phyloP scores from a whole-genome alignment of 2,113 vertebrate genomes.

The Ochotona princeps region DNA sequence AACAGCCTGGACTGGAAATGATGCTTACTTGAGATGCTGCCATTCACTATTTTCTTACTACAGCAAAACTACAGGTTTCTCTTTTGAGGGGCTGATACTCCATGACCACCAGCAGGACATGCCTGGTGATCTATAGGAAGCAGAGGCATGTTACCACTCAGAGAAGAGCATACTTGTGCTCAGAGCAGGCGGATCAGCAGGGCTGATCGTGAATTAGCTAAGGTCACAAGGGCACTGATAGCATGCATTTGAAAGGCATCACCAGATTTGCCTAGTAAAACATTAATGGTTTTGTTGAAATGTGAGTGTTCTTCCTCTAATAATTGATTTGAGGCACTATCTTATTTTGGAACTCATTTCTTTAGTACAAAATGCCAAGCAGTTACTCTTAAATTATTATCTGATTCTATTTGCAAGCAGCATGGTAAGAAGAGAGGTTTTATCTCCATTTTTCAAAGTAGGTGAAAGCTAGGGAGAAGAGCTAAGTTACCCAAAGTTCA shows the following conservation, averaged over 20 bases:
- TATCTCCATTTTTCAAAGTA: neutral
- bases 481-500: neutral
- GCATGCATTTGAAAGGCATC: neutral
- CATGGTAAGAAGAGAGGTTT: neutral
- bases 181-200: neutral
- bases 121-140: neutral
- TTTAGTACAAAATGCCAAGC: neutral
- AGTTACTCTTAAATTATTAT: neutral
- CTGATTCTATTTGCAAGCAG: neutral
- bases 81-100: neutral
- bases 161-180: neutral
- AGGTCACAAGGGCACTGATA: neutral
- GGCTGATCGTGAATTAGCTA: neutral
- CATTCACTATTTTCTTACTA: neutral
- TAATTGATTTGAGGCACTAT: neutral
- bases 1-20: too few relatives aligned
- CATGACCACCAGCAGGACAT: neutral
- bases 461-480: neutral
- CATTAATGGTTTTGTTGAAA: neutral
- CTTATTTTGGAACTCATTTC: neutral
- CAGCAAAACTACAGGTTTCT: neutral
- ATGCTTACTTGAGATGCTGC: neutral
- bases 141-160: neutral
- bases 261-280: slow-evolving; percentile 11
- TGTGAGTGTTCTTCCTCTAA: neutral